Evolutionary conservation across 2,113 vertebrate genomes (phyloP), one percentile per base, ranked within the genome.

Genomic region (Corydoras sp.): DNA sequence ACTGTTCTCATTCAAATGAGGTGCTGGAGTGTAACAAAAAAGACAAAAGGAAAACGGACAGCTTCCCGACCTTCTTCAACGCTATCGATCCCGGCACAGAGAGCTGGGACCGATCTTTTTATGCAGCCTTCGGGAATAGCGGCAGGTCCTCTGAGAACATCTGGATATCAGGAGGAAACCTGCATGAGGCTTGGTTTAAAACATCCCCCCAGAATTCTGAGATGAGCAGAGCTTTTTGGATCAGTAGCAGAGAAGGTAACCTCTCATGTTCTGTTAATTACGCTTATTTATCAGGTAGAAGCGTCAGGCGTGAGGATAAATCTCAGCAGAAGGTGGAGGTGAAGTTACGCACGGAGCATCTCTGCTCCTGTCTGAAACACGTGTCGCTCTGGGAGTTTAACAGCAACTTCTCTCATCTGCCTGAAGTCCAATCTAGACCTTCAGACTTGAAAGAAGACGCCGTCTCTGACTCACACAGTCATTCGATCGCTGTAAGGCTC

Each of bases 11-110:
- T 78, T 62, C 62, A 31, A 68, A 77, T 75, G 32, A 51, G 66
- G 58, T 59, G 62, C 24, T 60, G 53, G 67, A 69, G 69, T 66
- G 49, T 69, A 75, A 78, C 56, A 75, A 76, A 63, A n/a, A 69
- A 66, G 65, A 76, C 76, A 80, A 76, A 77, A 68, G 76, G 73
- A 66, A 60, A 65, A 76, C 72, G 82, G 76, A 83, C 84, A 81
- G 73, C 81, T 67, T 78, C 82, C 81, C 79, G 64, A 81, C 49
- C 72, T 77, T 81, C 77, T 73, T 83, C 81, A 80, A 78, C 81
- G 77, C 81, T 86, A 89, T 88, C 79, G 85, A 89, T 83, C 78
- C 62, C 18, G 67, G 58, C 81, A 83, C 80, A 62, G 74, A 31
- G 61, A 76, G 74, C 72, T 83, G 76, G 66, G 81, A 80, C 63